Base-by-base conservation (phyloP, 2,888 invertebrate genomes). In the Phaonia tiefii region DNA sequence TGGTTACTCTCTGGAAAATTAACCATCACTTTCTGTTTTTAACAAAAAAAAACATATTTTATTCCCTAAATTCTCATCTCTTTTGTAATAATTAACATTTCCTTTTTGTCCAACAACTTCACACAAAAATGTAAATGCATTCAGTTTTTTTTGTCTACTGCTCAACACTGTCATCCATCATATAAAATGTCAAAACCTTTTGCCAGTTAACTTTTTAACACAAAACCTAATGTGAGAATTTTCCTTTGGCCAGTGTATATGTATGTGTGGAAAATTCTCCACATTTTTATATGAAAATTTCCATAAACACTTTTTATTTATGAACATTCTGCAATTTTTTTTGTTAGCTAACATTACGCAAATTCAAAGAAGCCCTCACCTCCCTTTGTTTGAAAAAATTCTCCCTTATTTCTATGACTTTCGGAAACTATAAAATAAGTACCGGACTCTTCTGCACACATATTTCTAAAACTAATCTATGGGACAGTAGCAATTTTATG, bases 141-240 rank as follows among this genome's bases (percentile, higher is more conserved):
- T 42, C 17, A 8, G 5, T 20, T 22, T 37, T 20, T 11, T 1
- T 22, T 39, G n/a, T 54, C 10, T 54, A 22, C 13, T 54, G n/a
- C 22, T 26, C 25, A 15, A 22, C 85, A 86, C 84, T 85, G 88
- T 87, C 88, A 89, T 89, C 89, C 88, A 89, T 89, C 88, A 89
- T 89, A 85, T 51, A 87, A 89, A 89, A 87, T 89, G 88, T 89
- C 89, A 89, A 87, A 89, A 89, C 89, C 88, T 88, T 89, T 88
- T 89, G 88, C 78, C 71, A 73, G 76, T 22, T 70, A 49, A 63
- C 22, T 63, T 63, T 56, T 54, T 54, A 25, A 54, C 25, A 25
- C 17, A 54, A 54, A 54, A 54, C 54, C 49, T n/a, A n/a, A 54
- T 22, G 54, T 54, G 54, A 22, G 54, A 31, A 22, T 54, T 60